Percentiles rank a stretch among this genome's conserved stretches.
phyloP scores from a whole-genome alignment of 2,888 invertebrate species.

The Danaus chrysippus region DNA sequence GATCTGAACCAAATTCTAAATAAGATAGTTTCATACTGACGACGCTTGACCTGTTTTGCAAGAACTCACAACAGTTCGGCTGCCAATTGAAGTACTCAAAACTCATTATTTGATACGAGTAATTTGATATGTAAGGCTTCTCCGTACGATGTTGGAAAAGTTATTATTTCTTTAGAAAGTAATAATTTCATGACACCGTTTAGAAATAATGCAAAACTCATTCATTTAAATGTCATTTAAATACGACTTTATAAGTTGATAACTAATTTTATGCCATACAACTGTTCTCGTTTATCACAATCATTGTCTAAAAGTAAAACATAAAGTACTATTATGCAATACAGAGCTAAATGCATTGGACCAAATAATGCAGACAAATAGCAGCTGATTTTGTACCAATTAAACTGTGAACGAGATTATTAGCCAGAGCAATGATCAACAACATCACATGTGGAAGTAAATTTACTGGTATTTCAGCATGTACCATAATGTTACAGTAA shows the following conservation, averaged over 20 bases:
- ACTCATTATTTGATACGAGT: constrained; percentile 4
- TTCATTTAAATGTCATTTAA: too few relatives aligned
- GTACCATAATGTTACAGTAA: too few relatives aligned
- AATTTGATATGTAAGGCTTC: background rate
- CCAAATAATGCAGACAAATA: constrained; percentile 38
- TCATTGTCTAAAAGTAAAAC: constrained; percentile 5
- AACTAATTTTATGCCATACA: background rate
- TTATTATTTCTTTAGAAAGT: too few relatives aligned
- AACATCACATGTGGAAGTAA: constrained; percentile 35
- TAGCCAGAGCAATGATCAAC: constrained; percentile 40
- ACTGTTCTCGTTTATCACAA: background rate
- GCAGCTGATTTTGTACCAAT: constrained; percentile 53
- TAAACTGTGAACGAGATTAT: constrained; percentile 43
- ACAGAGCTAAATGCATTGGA: constrained; percentile 21
- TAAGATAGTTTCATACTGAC: constrained; percentile 10
- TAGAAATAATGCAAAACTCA: too few relatives aligned
- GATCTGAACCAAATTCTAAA: constrained; percentile 10
- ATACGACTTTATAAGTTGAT: too few relatives aligned
- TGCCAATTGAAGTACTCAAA: constrained; percentile 18
- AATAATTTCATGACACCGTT: too few relatives aligned
- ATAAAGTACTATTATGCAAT: constrained; percentile 20
- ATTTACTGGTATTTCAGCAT: constrained; percentile 33
- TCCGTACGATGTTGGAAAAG: background rate
- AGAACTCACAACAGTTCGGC: constrained; percentile 25
- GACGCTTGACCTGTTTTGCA: constrained; percentile 25